A percentile compares a stretch with the other conserved stretches of the same genome.
Conservation (phyloP, 2,888 invertebrate genomes). For the Xanthia icteritia region DNA sequence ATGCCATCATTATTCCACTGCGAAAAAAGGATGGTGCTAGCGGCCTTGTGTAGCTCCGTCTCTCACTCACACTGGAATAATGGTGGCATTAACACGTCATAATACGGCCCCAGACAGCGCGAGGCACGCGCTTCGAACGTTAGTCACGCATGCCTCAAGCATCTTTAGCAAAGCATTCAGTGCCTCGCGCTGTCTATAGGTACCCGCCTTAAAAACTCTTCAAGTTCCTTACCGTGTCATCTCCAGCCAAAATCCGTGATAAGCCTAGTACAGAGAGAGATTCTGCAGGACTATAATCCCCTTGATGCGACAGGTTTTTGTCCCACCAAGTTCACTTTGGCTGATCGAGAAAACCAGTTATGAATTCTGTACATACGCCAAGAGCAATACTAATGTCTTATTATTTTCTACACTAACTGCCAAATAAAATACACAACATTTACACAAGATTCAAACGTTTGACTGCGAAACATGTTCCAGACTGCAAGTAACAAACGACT, state of each 20-base stretch:
- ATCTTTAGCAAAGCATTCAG: neutral
- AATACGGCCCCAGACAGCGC: neutral
- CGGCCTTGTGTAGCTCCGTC: no score
- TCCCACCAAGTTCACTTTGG: neutral
- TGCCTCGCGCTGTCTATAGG: no score
- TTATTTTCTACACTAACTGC: slow-evolving; percentile 12
- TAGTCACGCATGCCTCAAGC: neutral
- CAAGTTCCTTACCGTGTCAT: neutral
- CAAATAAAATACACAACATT: slow-evolving; percentile 32
- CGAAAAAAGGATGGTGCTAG: no score
- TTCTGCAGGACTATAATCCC: neutral
- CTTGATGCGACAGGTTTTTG: neutral
- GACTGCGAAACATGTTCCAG: slow-evolving; percentile 33
- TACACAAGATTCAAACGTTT: slow-evolving; percentile 7
- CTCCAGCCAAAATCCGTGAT: neutral
- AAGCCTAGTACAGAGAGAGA: no score
- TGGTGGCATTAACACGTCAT: no score
- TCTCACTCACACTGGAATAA: no score
- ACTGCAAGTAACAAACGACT: slow-evolving; percentile 37
- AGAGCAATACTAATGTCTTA: neutral
- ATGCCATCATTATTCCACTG: no score
- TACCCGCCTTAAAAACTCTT: neutral
- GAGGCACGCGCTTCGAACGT: neutral
- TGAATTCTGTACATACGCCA: slow-evolving; percentile 1
- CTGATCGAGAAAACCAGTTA: neutral